Percentiles rank a stretch among this genome's conserved stretches.
phyloP scores from a whole-genome alignment of 2,888 invertebrate genomes.

The Apotomis betuletana region DNA sequence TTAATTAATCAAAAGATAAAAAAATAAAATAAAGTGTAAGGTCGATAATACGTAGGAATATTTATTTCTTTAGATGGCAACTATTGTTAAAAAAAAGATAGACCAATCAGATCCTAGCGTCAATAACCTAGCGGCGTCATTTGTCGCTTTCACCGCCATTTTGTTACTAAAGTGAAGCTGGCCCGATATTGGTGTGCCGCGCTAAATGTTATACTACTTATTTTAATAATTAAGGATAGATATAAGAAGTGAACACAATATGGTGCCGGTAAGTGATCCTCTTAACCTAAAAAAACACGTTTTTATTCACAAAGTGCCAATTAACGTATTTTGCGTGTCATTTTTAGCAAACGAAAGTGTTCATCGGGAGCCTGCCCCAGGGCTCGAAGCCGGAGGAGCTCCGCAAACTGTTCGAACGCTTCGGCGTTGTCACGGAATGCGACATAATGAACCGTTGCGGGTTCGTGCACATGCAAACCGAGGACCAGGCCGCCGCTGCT shows the following conservation, averaged over 20 bases:
- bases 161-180: slow-evolving; percentile 45
- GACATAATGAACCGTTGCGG: slow-evolving; percentile 97
- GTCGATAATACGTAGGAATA: not conserved
- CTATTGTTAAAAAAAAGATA: not conserved
- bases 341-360: slow-evolving; percentile 91
- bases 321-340: slow-evolving; percentile 22
- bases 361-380: slow-evolving; percentile 95
- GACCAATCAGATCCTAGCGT: slow-evolving; percentile 27
- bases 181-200: slow-evolving; percentile 32
- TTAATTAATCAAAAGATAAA: no score
- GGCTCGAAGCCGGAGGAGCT: slow-evolving; percentile 93
- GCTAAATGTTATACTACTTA: slow-evolving; percentile 40
- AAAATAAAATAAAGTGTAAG: no score
- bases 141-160: slow-evolving; percentile 50
- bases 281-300: slow-evolving; percentile 32
- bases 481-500: slow-evolving; percentile 91
- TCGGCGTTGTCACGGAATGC: slow-evolving; percentile 95
- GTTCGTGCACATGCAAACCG: slow-evolving; percentile 95
- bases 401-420: slow-evolving; percentile 91
- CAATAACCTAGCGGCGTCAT: slow-evolving; percentile 39
- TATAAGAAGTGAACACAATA: slow-evolving; percentile 50
- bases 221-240: slow-evolving; percentile 43
- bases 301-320: not conserved
- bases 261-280: slow-evolving; percentile 75
- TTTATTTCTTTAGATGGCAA: slow-evolving; percentile 20